These are phyloP conservation scores for Cynaeus angustus DNA, from an alignment of 2,888 invertebrate species.

Conservation along the genomic window DNA sequence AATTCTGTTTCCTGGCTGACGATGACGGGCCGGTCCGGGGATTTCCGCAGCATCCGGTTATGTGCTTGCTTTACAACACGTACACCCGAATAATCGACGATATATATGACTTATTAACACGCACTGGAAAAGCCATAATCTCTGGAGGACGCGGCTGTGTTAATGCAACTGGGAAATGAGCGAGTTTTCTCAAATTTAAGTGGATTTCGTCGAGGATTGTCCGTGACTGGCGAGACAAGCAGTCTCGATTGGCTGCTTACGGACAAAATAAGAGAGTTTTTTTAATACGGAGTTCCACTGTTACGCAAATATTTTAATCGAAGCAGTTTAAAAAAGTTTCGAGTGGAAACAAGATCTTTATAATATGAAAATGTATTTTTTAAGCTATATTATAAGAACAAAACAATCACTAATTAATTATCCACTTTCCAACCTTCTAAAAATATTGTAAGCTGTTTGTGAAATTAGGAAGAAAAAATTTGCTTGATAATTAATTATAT, in stretches of 20 bases:
- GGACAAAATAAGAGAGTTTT: neutral
- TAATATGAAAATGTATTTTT: too few species aligned
- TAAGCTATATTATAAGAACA: too few species aligned
- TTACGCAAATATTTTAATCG: too few species aligned
- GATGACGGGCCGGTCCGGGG: constrained; percentile 55
- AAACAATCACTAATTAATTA: too few species aligned
- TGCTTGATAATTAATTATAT: too few species aligned
- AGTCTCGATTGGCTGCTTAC: neutral
- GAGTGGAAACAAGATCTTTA: too few species aligned
- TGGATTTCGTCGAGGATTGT: constrained; percentile 31
- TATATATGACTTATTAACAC: constrained; percentile 40
- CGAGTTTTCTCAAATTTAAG: constrained; percentile 32
- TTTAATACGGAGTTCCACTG: constrained; percentile 9
- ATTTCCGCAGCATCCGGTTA: constrained; percentile 59
- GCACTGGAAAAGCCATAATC: constrained; percentile 11
- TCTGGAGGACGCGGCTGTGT: constrained; percentile 7
- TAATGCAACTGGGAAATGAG: constrained; percentile 42
- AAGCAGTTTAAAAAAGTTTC: too few species aligned
- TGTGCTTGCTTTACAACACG: constrained; percentile 47
- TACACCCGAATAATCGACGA: constrained; percentile 36
- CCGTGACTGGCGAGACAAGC: constrained; percentile 36
- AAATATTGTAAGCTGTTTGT: too few species aligned
- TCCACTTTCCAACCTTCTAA: too few species aligned
- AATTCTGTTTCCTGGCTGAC: constrained; percentile 61
- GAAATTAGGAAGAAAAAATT: too few species aligned